Percentiles rank a stretch among this genome's conserved stretches.
These are phyloP conservation scores for Rhizomys pruinosus DNA, from an alignment of 2,113 vertebrate genomes.

Conservation along the genomic window DNA sequence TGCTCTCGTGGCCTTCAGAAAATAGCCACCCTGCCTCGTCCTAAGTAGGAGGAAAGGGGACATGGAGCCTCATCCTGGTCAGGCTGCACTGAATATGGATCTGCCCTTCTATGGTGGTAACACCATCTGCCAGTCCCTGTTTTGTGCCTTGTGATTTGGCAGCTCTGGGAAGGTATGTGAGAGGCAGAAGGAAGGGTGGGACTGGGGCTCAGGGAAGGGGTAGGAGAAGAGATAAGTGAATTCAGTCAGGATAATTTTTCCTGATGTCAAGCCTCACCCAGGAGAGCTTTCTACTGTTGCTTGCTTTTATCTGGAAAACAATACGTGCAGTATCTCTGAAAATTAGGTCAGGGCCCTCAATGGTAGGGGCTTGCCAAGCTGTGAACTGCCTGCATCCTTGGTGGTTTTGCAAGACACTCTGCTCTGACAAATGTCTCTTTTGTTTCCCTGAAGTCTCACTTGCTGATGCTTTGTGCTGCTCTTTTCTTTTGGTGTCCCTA, in stretches of 20 bases:
- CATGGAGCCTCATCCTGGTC: neutral
- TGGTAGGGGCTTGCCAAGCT: constrained; percentile 73
- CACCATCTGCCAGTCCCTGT: neutral
- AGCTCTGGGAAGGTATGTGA: neutral
- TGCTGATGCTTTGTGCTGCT: constrained; percentile 30
- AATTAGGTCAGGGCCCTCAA: constrained; percentile 76
- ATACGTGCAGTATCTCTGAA: constrained; percentile 44
- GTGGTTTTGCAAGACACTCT: constrained; percentile 1
- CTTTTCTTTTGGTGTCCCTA: neutral
- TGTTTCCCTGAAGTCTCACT: constrained; percentile 75
- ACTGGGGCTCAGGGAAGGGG: neutral
- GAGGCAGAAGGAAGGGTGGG: neutral
- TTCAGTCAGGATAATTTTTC: constrained; percentile 58
- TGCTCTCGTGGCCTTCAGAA: neutral
- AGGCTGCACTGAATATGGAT: neutral
- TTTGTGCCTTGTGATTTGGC: neutral
- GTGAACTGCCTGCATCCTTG: constrained; percentile 27
- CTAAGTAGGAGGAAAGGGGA: neutral
- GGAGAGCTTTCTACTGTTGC: constrained; percentile 32
- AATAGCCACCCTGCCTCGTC: neutral
- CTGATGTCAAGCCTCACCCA: constrained; percentile 65
- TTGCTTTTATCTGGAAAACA: constrained; percentile 70
- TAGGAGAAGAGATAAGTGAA: neutral
- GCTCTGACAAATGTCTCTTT: constrained; percentile 75
- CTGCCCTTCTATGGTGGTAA: neutral